Conservation (phyloP, 2,113 vertebrate species). For the Dicrurus megarhynchus region DNA sequence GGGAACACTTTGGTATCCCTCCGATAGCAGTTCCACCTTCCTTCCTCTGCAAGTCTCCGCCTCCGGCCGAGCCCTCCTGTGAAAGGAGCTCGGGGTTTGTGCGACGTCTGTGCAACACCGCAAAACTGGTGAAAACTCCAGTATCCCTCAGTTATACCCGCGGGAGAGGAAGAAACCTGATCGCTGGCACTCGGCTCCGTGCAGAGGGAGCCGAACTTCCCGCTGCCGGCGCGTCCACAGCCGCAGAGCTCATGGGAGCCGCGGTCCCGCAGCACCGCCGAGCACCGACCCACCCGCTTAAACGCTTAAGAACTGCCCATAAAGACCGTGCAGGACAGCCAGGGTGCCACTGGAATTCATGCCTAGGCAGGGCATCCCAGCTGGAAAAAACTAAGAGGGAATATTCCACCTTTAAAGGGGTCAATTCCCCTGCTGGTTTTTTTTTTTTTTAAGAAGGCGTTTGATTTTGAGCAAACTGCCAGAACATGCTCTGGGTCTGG, state of each 20-base stretch:
- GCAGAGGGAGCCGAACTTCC: background rate
- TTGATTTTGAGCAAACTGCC: background rate
- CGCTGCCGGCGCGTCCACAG: accelerated
- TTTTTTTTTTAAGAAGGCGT: background rate
- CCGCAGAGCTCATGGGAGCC: background rate
- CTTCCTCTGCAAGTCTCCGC: background rate
- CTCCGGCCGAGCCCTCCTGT: background rate
- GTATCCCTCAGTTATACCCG: accelerated
- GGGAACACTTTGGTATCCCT: background rate
- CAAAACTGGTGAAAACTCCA: background rate
- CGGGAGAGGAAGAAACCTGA: background rate
- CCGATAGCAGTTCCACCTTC: background rate
- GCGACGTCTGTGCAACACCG: background rate
- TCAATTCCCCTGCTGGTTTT: background rate
- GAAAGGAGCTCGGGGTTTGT: background rate
- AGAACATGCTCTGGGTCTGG: background rate
- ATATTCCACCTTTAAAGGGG: background rate
- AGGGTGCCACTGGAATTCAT: background rate
- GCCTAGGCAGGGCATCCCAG: background rate
- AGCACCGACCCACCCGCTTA: accelerated
- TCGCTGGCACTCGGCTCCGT: accelerated
- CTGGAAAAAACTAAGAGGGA: background rate
- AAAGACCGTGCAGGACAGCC: background rate
- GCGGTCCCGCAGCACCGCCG: background rate
- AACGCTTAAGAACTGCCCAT: accelerated